Base-by-base conservation (phyloP, 2,797 vertebrate species). In the Percopsis omiscomaycus region DNA sequence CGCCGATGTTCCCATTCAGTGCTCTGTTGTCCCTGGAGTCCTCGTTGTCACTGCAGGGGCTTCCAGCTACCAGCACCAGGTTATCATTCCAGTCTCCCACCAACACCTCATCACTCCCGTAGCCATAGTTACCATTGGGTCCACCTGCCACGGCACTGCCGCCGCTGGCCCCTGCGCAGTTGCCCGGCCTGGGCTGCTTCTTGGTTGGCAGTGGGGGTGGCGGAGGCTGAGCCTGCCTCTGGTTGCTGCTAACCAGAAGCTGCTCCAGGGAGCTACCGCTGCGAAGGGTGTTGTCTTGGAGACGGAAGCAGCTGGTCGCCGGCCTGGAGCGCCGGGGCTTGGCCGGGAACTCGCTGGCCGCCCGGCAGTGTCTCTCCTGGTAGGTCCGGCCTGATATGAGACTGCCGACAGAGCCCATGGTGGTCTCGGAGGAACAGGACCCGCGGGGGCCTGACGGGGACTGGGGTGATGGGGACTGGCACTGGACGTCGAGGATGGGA, bases 371-470 rank as follows among this genome's bases (percentile, higher is more conserved):
- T 1, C 86, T 93, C 84, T 96, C 93, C 0, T 96, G 95, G 83
- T 91, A 95, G 45, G 95, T 94, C 56, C 95, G 94, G 61, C 94
- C 92, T 0, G 97, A 96, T 84, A 98, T 96, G 64, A 98, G 95
- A 79, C 97, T 98, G 90, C 97, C 94, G 51, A 99, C 97, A 0
- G 97, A 99, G 77, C 97, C 97, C 97, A 99, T 99, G 83, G 89
- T 78, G 79, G 88, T 77, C 45, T 82, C 77, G 0, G 89, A 62
- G 69, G 51, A 27, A 28, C 30, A 58, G 37, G 57, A 11, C 15
- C 68, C 82, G 56, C 83, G 81, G 70, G 81, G 80, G 22, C 45
- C 51, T 1, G 86, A 71, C 10, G 91, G 29, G 58, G 91, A 50
- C 0, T 64, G 78, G 77, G 91, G 56, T 1, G 86, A 71, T 9